Percentiles rank a stretch among this genome's conserved stretches.
Evolutionary conservation across 2,113 vertebrate genomes (phyloP).

Genomic region (Raphicerus campestris): DNA sequence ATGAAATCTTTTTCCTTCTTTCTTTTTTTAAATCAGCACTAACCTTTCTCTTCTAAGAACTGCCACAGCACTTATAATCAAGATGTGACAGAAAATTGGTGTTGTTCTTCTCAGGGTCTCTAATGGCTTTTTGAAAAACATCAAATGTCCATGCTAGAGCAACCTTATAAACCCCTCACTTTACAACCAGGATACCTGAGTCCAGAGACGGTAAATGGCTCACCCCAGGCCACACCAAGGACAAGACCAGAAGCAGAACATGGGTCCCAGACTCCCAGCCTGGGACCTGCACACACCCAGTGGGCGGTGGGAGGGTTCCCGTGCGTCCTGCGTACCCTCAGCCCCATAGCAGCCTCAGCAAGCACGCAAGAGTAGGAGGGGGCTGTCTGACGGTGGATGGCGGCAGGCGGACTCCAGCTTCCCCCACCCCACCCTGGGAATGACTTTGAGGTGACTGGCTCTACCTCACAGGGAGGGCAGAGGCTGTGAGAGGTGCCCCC

Average conservation of each 20-base stretch:
- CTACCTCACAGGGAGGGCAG: not conserved
- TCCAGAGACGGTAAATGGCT: not conserved
- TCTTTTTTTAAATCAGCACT: not conserved
- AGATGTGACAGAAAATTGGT: not conserved
- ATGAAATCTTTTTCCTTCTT: not conserved
- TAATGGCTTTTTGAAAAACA: not conserved
- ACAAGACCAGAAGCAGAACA: not conserved
- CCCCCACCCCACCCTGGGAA: not conserved
- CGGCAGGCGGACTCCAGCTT: not conserved
- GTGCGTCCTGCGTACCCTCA: not conserved
- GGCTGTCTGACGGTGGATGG: not conserved
- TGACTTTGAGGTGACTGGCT: not conserved
- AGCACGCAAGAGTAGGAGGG: rapidly evolving
- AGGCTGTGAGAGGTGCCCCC: not conserved
- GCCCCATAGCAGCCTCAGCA: not conserved
- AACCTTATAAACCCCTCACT: not conserved
- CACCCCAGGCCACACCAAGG: not conserved
- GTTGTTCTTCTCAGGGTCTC: not conserved
- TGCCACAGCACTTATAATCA: not conserved
- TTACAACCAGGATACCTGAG: not conserved
- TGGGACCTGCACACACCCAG: rapidly evolving
- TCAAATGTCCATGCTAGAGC: not conserved
- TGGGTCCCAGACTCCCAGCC: not conserved
- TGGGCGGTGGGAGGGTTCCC: too few relatives aligned
- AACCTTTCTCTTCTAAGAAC: not conserved